These are phyloP conservation scores for Axinella damicornis DNA, from an alignment of 37 sponge, comb jelly and placozoan species.

Conservation along the genomic window DNA sequence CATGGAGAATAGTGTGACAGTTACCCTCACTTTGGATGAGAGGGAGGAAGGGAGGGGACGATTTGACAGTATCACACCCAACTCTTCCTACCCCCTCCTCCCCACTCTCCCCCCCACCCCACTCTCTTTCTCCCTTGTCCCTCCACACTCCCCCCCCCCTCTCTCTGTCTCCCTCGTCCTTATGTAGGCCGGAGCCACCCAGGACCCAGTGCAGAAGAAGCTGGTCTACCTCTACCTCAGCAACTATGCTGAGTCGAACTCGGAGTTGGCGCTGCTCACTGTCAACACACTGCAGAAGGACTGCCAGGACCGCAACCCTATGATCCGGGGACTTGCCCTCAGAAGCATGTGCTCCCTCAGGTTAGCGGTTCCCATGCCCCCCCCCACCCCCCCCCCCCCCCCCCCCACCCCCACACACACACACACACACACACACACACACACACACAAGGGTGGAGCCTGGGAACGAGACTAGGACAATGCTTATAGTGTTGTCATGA, in stretches of 20 bases:
- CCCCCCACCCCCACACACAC: too few species aligned
- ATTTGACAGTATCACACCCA: too few species aligned
- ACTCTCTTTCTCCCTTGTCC: background rate
- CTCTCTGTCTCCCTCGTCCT: background rate
- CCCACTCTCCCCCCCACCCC: background rate
- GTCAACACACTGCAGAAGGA: slow-evolving; percentile 95
- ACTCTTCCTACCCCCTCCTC: background rate
- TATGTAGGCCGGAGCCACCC: slow-evolving; percentile 82
- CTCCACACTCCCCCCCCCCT: background rate
- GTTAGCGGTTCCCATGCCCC: too few species aligned
- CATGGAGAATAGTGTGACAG: too few species aligned
- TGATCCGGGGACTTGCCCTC: slow-evolving; percentile 90
- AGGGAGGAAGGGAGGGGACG: too few species aligned
- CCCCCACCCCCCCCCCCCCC: too few species aligned
- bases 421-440: too few species aligned
- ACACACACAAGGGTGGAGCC: too few species aligned
- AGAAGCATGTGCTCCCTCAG: slow-evolving; percentile 94
- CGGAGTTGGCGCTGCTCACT: slow-evolving; percentile 88
- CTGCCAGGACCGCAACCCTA: slow-evolving; percentile 86
- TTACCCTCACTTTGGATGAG: too few species aligned
- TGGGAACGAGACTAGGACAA: too few species aligned
- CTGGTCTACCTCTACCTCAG: slow-evolving; percentile 95
- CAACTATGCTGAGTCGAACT: slow-evolving; percentile 88
- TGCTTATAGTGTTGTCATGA: too few species aligned
- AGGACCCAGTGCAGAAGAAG: slow-evolving; percentile 94